phyloP scores from a whole-genome alignment of 2,888 invertebrate species.

The Cataglyphis livida region DNA sequence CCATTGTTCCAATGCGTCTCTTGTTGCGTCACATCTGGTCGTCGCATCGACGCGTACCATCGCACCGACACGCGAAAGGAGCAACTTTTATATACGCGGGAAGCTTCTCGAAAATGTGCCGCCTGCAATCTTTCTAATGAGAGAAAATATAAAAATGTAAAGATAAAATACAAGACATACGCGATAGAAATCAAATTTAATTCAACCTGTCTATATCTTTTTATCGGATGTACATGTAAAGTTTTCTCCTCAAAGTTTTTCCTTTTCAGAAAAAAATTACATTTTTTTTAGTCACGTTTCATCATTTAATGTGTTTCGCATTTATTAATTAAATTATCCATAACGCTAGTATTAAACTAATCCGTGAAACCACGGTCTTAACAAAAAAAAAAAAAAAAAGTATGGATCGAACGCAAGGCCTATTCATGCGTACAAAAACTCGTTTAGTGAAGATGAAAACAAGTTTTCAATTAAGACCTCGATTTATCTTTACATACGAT shows the following conservation, averaged over 20 bases:
- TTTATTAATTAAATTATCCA: too few species aligned
- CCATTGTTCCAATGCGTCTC: constrained; percentile 68
- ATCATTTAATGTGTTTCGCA: background rate
- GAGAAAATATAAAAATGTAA: background rate
- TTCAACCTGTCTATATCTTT: background rate
- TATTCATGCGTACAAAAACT: constrained; percentile 16
- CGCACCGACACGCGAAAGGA: constrained; percentile 41
- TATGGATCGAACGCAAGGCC: background rate
- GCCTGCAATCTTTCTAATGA: background rate
- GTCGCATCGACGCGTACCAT: constrained; percentile 57
- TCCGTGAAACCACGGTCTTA: constrained; percentile 6
- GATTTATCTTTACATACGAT: constrained; percentile 1
- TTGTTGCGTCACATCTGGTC: constrained; percentile 66
- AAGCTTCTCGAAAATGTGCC: background rate
- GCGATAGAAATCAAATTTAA: background rate
- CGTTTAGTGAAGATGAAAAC: constrained; percentile 50
- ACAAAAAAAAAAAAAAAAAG: background rate
- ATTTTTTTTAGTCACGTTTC: background rate
- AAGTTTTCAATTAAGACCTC: constrained; percentile 16
- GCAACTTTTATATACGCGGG: background rate
- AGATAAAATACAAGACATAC: background rate
- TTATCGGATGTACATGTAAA: background rate
- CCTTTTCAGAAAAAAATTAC: background rate
- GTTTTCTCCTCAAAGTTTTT: background rate
- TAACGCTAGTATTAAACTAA: constrained; percentile 28